These are phyloP conservation scores for Coryphaenoides rupestris DNA, from an alignment of 2,113 vertebrate species.

Conservation along the genomic window DNA sequence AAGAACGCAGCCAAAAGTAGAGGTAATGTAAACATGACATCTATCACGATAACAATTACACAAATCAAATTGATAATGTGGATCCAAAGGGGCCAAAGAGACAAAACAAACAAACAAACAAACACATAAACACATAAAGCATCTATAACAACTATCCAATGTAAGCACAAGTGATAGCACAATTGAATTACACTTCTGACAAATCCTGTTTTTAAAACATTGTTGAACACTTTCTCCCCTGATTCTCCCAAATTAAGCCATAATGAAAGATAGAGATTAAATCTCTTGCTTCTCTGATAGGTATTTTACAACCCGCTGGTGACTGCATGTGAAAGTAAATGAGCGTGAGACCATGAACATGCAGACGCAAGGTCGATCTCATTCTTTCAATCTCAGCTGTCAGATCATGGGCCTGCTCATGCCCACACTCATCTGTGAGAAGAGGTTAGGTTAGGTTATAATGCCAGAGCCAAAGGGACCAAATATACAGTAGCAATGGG, in stretches of 20 bases:
- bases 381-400: constrained; percentile 29
- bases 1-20: constrained; percentile 90
- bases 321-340: constrained; percentile 1
- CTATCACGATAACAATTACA: background rate
- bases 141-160: background rate
- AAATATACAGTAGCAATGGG: constrained; percentile 22
- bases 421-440: constrained; percentile 16
- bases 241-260: constrained; percentile 15
- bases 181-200: too few species aligned
- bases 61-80: background rate
- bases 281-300: too few species aligned
- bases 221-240: constrained; percentile 12
- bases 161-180: background rate
- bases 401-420: constrained; percentile 29
- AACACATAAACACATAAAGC: too few species aligned
- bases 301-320: too few species aligned
- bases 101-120: background rate
- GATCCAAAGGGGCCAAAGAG: background rate
- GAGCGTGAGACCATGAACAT: constrained; percentile 5
- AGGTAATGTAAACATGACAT: constrained; percentile 74
- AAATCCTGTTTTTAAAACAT: constrained; percentile 7
- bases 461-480: background rate
- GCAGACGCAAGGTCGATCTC: constrained; percentile 27
- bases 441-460: constrained; percentile 4
- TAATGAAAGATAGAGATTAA: constrained; percentile 20